Base-by-base conservation (phyloP, 1,140 invertebrate genomes). In the Lepeophtheirus salmonis region DNA sequence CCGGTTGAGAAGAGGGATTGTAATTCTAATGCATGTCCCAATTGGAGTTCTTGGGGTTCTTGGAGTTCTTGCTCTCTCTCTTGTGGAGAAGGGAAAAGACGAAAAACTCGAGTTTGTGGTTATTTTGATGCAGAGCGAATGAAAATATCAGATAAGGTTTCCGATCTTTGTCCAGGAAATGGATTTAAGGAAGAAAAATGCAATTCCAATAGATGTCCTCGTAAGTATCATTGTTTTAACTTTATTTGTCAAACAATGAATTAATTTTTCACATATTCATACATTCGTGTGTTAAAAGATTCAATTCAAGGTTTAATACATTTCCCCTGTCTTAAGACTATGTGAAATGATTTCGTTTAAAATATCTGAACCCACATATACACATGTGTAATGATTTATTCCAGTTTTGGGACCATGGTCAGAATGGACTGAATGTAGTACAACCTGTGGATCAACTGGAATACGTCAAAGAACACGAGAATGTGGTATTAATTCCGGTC, bases 11-110 rank as follows among this genome's bases (percentile, higher is more conserved):
- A 22, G 16, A 20, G 23, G 14, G 25, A 18, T 2, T 55, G 59
- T 16, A 61, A 55, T 26, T 14, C 16, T 16, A n/a, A 20, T 6
- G 12, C 18, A n/a, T 50, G 41, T 23, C 49, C 49, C 13, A 50
- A 59, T 16, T 79, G 78, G 78, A 71, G 76, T 3, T 63, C 68
- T 50, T 79, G 78, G 78, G 66, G 68, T 22, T 50, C 62, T 4
- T 75, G 70, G 64, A 69, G 71, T 3, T 59, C 67, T 6, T 79
- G 78, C 64, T 73, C 77, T 1, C 63, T 75, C 26, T 69, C 74
- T 0, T 79, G 78, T 69, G 77, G 76, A 1, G 77, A 77, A 16
- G 78, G 77, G 1, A 70, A 79, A 50, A 71, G 74, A 63, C 70
- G 68, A 53, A 70, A 72, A n/a, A 64, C 69, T 24, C 64, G 77